Conservation (phyloP, 1,140 invertebrate species). For the Brachystomella parvula region DNA sequence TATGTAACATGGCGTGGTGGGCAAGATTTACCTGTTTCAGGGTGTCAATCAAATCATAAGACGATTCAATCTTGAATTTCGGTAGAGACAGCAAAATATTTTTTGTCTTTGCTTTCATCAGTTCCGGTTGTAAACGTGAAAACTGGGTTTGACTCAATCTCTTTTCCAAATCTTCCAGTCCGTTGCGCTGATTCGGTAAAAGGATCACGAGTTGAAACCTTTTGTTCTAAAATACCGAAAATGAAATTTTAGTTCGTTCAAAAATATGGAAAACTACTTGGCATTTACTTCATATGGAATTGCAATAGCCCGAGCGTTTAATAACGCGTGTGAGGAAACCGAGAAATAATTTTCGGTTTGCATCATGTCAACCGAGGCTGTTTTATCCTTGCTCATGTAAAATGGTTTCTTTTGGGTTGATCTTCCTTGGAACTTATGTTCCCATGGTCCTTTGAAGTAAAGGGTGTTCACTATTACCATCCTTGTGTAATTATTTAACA, state of each 20-base stretch:
- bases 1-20: background rate
- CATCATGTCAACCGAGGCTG: background rate
- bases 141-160: background rate
- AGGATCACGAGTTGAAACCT: constrained; percentile 18
- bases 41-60: constrained; percentile 8
- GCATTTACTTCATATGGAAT: constrained; percentile 21
- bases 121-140: background rate
- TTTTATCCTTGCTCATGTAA: background rate
- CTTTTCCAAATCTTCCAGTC: constrained; percentile 14
- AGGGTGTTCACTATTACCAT: constrained; percentile 1
- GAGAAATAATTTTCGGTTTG: background rate
- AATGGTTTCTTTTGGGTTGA: background rate
- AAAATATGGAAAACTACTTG: background rate
- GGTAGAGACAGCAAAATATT: constrained; percentile 18
- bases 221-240: background rate
- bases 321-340: background rate
- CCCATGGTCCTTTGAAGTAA: constrained; percentile 13
- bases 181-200: constrained; percentile 14
- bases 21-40: constrained; percentile 15
- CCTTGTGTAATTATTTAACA: background rate
- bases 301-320: constrained; percentile 19
- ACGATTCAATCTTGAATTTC: constrained; percentile 21
- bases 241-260: background rate
- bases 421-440: background rate
- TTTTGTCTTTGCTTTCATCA: background rate